phyloP scores from a whole-genome alignment of 1,140 invertebrate species.

The Copidosoma floridanum region DNA sequence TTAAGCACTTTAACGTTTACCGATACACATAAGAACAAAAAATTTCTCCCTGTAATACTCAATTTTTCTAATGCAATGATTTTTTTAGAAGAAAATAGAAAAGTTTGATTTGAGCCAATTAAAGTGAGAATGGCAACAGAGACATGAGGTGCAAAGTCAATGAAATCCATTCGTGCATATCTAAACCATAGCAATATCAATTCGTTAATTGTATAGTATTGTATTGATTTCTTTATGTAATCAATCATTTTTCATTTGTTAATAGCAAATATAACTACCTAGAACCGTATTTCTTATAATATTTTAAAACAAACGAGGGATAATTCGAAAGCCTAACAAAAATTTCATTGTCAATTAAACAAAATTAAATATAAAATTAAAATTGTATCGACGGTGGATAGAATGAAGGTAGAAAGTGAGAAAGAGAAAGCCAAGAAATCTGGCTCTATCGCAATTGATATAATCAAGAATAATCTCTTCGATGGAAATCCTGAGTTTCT shows the following conservation, averaged over 20 bases:
- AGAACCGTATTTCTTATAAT: constrained; percentile 7
- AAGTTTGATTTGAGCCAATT: constrained; percentile 3
- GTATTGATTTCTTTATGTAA: constrained; percentile 4
- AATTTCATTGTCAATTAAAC: constrained; percentile 43
- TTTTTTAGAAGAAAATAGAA: constrained; percentile 3
- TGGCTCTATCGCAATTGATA: constrained; percentile 8
- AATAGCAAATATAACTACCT: constrained; percentile 9
- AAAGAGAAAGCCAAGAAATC: neutral
- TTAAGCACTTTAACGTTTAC: neutral
- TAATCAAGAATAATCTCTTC: no score
- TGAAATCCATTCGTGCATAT: constrained; percentile 33
- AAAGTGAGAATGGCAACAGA: constrained; percentile 18
- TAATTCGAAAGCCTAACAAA: constrained; percentile 27
- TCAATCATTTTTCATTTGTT: constrained; percentile 6
- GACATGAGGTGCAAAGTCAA: constrained; percentile 16
- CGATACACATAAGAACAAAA: neutral
- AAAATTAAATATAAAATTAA: constrained; percentile 19
- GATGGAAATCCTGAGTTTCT: neutral
- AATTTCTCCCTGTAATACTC: constrained; percentile 15
- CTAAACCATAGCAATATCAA: constrained; percentile 46
- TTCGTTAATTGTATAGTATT: constrained; percentile 32
- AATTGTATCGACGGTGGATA: constrained; percentile 7
- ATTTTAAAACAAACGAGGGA: neutral
- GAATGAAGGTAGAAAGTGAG: constrained; percentile 11
- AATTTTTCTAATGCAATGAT: constrained; percentile 3